Evolutionary conservation across 1,140 invertebrate genomes (phyloP).

Genomic region (Marisa cornuarietis): DNA sequence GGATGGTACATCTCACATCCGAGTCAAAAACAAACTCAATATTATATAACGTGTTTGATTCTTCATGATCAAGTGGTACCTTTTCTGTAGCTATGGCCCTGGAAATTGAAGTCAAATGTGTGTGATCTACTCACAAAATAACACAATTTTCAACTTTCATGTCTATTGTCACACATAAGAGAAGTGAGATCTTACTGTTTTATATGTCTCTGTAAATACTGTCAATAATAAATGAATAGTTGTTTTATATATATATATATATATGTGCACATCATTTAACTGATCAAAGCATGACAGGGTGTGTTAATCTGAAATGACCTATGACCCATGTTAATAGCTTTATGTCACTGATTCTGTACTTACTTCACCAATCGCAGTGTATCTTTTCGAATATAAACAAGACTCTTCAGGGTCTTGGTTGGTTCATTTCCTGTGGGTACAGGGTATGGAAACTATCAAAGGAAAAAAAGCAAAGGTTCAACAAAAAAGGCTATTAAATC

Average conservation of each 20-base stretch:
- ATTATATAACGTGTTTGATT: slow-evolving; percentile 74
- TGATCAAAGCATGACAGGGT: too few relatives aligned
- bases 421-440: slow-evolving; percentile 94
- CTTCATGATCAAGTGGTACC: slow-evolving; percentile 31
- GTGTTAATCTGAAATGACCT: too few relatives aligned
- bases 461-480: background rate
- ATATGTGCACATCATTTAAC: too few relatives aligned
- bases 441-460: slow-evolving; percentile 93
- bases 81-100: slow-evolving; percentile 41
- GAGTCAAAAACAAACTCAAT: slow-evolving; percentile 98
- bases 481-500: background rate
- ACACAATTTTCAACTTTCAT: too few relatives aligned
- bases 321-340: too few relatives aligned
- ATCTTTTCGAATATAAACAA: slow-evolving; percentile 97
- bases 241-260: too few relatives aligned
- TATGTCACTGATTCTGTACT: slow-evolving; percentile 16
- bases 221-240: too few relatives aligned
- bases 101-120: background rate
- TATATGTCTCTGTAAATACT: too few relatives aligned
- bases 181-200: too few relatives aligned
- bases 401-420: slow-evolving; percentile 93
- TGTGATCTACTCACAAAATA: too few relatives aligned
- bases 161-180: too few relatives aligned
- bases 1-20: slow-evolving; percentile 92
- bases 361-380: slow-evolving; percentile 86